phyloP scores from a whole-genome alignment of 2,888 invertebrate species.

The Caenorhabditis zanzibari region DNA sequence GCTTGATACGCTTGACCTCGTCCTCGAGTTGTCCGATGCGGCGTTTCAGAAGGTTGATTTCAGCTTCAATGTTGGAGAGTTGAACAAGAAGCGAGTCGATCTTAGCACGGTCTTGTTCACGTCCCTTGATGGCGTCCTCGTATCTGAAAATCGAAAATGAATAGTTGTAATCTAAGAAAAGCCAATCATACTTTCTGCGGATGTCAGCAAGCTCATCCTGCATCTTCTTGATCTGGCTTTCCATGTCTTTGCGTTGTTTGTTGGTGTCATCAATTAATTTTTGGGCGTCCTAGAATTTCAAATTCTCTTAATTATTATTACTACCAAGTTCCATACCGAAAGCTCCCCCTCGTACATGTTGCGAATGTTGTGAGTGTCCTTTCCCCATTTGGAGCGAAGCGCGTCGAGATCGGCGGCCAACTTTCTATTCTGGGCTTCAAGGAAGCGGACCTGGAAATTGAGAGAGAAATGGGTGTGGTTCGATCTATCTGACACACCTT shows the following conservation, averaged over 20 bases:
- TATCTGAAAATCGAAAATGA: constrained; percentile 73
- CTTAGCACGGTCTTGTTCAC: constrained; percentile 83
- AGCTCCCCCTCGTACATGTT: constrained; percentile 79
- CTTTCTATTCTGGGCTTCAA: constrained; percentile 84
- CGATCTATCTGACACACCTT: constrained; percentile 79
- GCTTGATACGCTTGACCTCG: constrained; percentile 84
- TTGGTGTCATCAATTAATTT: constrained; percentile 78
- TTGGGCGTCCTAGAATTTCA: constrained; percentile 68
- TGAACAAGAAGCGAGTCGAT: constrained; percentile 85
- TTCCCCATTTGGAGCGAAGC: constrained; percentile 82
- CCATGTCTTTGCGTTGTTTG: constrained; percentile 73
- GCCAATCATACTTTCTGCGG: constrained; percentile 70
- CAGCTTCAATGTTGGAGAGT: constrained; percentile 85
- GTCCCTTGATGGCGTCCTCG: constrained; percentile 82
- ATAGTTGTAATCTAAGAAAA: not conserved
- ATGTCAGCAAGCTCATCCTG: constrained; percentile 76
- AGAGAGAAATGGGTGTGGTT: constrained; percentile 35
- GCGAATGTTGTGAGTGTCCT: constrained; percentile 80
- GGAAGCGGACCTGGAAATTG: constrained; percentile 82
- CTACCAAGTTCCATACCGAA: constrained; percentile 18
- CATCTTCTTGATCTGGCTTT: constrained; percentile 75
- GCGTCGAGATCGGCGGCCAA: constrained; percentile 83
- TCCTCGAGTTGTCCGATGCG: constrained; percentile 82
- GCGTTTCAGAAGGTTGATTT: constrained; percentile 84
- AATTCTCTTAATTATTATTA: not conserved